Evolutionary conservation across 2,797 vertebrate species (phyloP), one percentile per base, ranked within the genome.

Genomic region (Etheostoma nigrum): DNA sequence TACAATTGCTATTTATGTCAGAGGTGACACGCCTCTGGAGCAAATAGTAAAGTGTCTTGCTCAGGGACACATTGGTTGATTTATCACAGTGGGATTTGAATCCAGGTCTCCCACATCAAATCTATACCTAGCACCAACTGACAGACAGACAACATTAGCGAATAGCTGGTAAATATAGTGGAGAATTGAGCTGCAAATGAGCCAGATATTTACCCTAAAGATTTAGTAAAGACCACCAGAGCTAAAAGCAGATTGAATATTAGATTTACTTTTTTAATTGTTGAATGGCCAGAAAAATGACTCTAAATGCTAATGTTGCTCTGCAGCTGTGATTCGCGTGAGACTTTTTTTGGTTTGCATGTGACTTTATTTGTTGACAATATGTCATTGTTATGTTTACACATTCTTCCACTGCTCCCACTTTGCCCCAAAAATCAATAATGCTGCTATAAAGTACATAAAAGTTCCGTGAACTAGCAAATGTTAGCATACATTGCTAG

Each of bases 401-500:
- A 40, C 10, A 40, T 11, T 64, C 15, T 23, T 55, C 23, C 0
- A 7, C 40, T 49, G 6, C 8, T 4, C n/a, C 36, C 2, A 21
- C 23, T 16, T 51, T 44, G 19, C 23, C 6, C 36, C 33, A 64
- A 49, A 54, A 44, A 14, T 12, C 1, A 77, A 54, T 19, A 18
- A 42, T 70, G 4, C 18, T 67, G 42, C 48, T 62, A 59, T 40
- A n/a, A 72, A 67, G 13, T 27, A n/a, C 14, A 30, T 9, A 18
- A 21, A 63, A 1, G 21, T 48, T 16, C 36, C n/a, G 11, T 48
- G 36, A 74, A 36, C 4, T 47, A 74, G 36, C 10, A 55, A 49
- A 25, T 16, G 40, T 49, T 61, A 49, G 30, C 61, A 25, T 42
- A 49, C 1, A 6, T 25, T 53, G 40, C 27, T 27, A 69, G 48